A percentile compares a stretch with the other conserved stretches of the same genome.
phyloP scores from a whole-genome alignment of 1,140 invertebrate species.

The Plutomurus gul region DNA sequence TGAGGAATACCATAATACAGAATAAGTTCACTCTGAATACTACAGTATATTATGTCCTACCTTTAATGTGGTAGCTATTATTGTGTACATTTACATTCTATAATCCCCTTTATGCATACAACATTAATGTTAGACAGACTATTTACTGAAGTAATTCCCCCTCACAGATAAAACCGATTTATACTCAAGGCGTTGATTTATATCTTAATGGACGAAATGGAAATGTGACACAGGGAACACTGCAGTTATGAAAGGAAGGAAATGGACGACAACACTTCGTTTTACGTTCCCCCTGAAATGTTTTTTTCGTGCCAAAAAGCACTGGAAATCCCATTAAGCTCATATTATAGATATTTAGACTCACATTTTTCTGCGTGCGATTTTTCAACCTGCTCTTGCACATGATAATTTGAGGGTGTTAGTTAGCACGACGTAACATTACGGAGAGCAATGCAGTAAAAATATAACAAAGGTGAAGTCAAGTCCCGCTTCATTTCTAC shows the following conservation, averaged over 20 bases:
- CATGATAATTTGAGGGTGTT: not conserved
- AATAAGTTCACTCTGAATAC: too few relatives aligned
- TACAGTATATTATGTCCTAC: too few relatives aligned
- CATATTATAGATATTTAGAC: not conserved
- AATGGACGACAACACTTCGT: not conserved
- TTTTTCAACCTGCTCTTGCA: not conserved
- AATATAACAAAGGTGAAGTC: not conserved
- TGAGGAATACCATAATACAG: too few relatives aligned
- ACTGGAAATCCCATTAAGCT: constrained; percentile 11
- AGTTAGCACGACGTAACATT: not conserved
- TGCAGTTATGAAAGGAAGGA: not conserved
- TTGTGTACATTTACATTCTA: too few relatives aligned
- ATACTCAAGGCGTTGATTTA: not conserved
- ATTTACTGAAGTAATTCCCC: not conserved
- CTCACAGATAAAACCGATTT: not conserved
- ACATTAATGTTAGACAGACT: too few relatives aligned
- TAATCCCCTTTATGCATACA: too few relatives aligned
- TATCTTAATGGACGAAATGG: constrained; percentile 33
- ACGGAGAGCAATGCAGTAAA: not conserved
- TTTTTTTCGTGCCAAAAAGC: constrained; percentile 19
- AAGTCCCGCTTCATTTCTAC: not conserved
- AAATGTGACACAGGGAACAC: constrained; percentile 26
- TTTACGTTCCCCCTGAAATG: not conserved
- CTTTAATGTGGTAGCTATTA: too few relatives aligned
- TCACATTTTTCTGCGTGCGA: not conserved